Conservation (phyloP, 92 coral and sea anemone species). For the Porites cylindrica region DNA sequence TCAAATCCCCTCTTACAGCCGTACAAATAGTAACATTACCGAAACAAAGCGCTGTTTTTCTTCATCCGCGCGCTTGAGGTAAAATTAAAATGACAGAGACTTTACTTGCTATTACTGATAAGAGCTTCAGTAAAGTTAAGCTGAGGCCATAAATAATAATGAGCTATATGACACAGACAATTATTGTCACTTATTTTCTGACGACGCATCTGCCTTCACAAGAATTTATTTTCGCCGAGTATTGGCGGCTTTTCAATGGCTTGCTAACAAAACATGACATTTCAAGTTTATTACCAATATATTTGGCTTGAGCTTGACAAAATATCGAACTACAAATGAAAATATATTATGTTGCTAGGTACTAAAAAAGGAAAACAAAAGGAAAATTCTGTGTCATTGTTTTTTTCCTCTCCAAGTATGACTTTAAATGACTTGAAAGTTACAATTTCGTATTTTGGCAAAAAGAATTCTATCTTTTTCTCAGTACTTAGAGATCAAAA, state of each 20-base stretch:
- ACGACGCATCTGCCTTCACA: conserved; percentile 26
- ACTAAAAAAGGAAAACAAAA: not conserved
- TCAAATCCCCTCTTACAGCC: not conserved
- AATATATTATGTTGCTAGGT: not conserved
- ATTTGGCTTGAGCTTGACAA: conserved; percentile 6
- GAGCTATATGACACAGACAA: not conserved
- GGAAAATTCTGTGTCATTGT: not conserved
- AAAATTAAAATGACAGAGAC: conserved; percentile 6
- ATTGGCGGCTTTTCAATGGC: not conserved
- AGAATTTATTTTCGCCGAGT: not conserved
- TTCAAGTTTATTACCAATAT: conserved; percentile 28
- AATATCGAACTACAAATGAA: not conserved
- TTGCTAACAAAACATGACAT: conserved; percentile 20
- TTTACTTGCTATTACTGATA: not conserved
- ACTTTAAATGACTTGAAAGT: too few species aligned
- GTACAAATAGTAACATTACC: not conserved
- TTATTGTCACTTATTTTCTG: not conserved
- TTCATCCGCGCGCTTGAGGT: not conserved
- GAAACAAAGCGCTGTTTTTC: not conserved
- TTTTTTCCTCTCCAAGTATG: too few species aligned
- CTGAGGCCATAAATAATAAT: not conserved
- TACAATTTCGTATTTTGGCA: too few species aligned
- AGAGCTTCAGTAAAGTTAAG: not conserved
- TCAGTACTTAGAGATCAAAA: too few species aligned
- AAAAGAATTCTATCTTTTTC: too few species aligned